Conservation (phyloP, 2,113 vertebrate species). For the Zosterops pallidus region DNA sequence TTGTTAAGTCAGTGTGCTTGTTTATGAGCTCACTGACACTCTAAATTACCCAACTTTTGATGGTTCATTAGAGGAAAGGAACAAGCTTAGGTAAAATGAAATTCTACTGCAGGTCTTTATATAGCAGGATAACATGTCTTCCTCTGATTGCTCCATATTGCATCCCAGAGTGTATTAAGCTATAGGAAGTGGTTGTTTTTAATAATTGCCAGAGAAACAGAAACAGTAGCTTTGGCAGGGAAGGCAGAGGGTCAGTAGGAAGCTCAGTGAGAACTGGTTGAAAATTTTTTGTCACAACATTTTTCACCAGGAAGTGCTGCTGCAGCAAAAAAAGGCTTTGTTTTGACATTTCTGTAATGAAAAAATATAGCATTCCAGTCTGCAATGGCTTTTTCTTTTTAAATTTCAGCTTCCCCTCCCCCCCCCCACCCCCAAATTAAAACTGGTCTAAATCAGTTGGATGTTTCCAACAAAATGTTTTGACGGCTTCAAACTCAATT, state of each 20-base stretch:
- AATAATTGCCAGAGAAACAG: background rate
- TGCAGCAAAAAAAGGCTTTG: background rate
- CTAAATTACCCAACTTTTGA: slow-evolving; percentile 8
- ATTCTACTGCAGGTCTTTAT: slow-evolving; percentile 17
- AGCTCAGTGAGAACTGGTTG: background rate
- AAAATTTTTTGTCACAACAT: slow-evolving; percentile 5
- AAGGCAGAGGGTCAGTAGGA: slow-evolving; percentile 10
- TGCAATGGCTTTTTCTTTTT: background rate
- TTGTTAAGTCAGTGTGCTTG: slow-evolving; percentile 29
- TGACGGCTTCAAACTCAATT: background rate
- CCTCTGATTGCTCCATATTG: background rate
- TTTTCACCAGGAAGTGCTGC: slow-evolving; percentile 21
- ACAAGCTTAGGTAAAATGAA: slow-evolving; percentile 22
- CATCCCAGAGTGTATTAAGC: background rate
- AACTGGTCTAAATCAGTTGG: background rate
- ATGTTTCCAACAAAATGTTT: slow-evolving; percentile 19
- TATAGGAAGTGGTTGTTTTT: background rate
- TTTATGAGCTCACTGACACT: slow-evolving; percentile 29
- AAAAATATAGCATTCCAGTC: slow-evolving; percentile 8
- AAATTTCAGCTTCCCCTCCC: background rate
- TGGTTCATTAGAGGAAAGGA: slow-evolving; percentile 30
- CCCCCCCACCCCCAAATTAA: background rate
- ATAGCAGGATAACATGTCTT: background rate
- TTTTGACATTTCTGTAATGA: slow-evolving; percentile 55
- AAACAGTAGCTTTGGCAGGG: background rate